Conservation (phyloP, 2,113 vertebrate species). For the Grantiella picta region DNA sequence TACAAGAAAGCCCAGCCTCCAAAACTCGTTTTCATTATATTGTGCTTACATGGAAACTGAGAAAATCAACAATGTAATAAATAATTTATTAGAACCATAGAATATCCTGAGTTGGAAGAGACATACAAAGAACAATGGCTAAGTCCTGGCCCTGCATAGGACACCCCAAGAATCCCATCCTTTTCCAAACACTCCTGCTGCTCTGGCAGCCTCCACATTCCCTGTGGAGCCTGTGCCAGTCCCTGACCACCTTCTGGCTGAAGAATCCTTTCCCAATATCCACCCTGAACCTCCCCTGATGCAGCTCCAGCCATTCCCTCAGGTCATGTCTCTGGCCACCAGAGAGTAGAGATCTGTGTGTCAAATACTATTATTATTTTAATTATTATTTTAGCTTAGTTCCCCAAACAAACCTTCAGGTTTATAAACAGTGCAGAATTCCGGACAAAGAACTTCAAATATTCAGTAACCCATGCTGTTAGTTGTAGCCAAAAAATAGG, state of each 20-base stretch:
- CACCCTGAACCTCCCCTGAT: not conserved
- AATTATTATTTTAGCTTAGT: not conserved
- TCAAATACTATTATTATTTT: not conserved
- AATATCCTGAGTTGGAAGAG: not conserved
- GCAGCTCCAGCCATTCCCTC: not conserved
- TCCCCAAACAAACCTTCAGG: not conserved
- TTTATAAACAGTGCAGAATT: not conserved
- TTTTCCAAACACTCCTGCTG: not conserved
- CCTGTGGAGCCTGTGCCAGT: not conserved
- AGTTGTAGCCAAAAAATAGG: not conserved
- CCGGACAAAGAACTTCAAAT: not conserved
- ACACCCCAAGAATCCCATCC: too few species aligned
- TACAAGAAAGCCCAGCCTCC: not conserved
- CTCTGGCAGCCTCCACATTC: not conserved
- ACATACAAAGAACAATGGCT: not conserved
- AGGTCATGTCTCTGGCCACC: not conserved
- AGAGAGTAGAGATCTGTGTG: not conserved
- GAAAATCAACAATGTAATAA: not conserved
- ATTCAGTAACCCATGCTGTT: not conserved
- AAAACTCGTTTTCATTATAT: not conserved
- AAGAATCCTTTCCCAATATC: not conserved
- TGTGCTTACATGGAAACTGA: accelerated
- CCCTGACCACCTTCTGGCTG: not conserved
- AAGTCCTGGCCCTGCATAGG: not conserved
- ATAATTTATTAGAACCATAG: not conserved